Evolutionary conservation across 1,140 invertebrate genomes (phyloP).

Genomic region (Drosophila persimilis): DNA sequence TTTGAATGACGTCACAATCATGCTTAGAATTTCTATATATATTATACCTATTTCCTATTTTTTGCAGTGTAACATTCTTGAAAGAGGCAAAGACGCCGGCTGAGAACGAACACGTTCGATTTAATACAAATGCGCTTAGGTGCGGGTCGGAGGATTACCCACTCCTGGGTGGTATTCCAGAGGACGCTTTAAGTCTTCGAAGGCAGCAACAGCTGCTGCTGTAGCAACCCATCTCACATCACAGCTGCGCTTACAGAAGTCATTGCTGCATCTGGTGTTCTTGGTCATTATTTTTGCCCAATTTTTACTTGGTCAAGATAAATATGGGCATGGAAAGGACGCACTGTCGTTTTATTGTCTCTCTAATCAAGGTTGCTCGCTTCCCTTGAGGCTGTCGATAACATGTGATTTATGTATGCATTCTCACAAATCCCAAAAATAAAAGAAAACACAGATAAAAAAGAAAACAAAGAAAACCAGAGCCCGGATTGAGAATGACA

Average conservation of each 20-base stretch:
- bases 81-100: conserved; percentile 22
- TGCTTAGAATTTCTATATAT: too few relatives aligned
- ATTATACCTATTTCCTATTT: too few relatives aligned
- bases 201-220: conserved; percentile 64
- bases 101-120: conserved; percentile 68
- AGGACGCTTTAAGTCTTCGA: conserved; percentile 70
- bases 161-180: conserved; percentile 56
- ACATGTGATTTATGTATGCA: conserved; percentile 34
- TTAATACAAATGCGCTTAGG: conserved; percentile 74
- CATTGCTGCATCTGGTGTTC: conserved; percentile 34
- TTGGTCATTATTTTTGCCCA: conserved; percentile 24
- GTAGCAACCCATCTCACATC: conserved; percentile 41
- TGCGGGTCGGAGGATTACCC: conserved; percentile 18
- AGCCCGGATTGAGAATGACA: too few relatives aligned
- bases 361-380: conserved; percentile 5
- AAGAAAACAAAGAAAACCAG: too few relatives aligned
- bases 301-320: conserved; percentile 9
- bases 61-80: too few relatives aligned
- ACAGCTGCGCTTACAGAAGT: conserved; percentile 69
- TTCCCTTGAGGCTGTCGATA: neutral
- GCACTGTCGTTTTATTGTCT: conserved; percentile 2
- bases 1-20: too few relatives aligned
- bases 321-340: neutral
- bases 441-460: conserved; percentile 16
- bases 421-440: conserved; percentile 17